phyloP scores from a whole-genome alignment of 2,797 vertebrate genomes.

The Cyclura pinguis region DNA sequence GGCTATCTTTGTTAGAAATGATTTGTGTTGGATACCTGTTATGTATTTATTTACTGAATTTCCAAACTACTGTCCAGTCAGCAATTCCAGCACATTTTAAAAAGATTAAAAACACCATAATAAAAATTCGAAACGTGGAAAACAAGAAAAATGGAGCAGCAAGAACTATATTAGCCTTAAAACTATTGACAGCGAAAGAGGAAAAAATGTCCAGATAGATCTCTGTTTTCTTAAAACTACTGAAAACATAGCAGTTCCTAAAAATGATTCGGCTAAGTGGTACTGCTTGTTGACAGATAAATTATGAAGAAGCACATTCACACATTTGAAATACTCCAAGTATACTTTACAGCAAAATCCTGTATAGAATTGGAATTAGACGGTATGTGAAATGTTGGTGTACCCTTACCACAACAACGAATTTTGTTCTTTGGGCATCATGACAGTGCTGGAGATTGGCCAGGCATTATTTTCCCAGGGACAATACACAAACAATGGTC shows the following conservation, averaged over 20 bases:
- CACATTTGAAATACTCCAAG: not conserved
- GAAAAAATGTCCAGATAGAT: not conserved
- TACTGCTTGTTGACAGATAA: not conserved
- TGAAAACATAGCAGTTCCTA: not conserved
- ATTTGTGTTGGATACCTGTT: not conserved
- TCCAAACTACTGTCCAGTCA: not conserved
- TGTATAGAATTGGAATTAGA: not conserved
- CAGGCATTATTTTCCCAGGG: not conserved
- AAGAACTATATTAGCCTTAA: not conserved
- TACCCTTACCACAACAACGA: not conserved
- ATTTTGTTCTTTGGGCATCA: not conserved
- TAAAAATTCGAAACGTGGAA: not conserved
- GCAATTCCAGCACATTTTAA: not conserved
- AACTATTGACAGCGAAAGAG: not conserved
- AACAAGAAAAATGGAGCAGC: too few species aligned
- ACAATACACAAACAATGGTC: not conserved
- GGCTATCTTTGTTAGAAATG: not conserved
- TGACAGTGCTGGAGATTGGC: not conserved
- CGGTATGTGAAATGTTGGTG: not conserved
- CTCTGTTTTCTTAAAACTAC: not conserved
- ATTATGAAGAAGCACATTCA: not conserved
- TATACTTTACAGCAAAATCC: not conserved
- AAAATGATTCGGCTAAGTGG: not conserved
- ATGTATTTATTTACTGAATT: not conserved
- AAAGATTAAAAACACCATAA: not conserved